Conservation (phyloP, 2,888 invertebrate species). For the Bhutanitis thaidina region DNA sequence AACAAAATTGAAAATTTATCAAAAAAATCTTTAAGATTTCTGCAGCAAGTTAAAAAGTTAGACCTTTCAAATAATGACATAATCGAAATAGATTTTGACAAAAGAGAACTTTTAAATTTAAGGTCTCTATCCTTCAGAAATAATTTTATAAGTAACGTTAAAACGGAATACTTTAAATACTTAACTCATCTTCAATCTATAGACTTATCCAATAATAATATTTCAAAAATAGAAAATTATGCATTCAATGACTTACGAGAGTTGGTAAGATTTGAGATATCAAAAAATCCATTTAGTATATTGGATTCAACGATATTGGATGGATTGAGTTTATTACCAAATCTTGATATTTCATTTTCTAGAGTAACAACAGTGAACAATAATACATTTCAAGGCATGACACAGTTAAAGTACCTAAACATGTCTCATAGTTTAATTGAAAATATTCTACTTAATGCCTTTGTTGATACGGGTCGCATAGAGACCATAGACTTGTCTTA, state of each 20-base stretch:
- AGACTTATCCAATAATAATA: slow-evolving; percentile 53
- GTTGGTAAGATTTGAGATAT: slow-evolving; percentile 46
- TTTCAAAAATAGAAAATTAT: slow-evolving; percentile 39
- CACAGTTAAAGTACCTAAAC: slow-evolving; percentile 43
- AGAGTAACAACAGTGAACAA: slow-evolving; percentile 42
- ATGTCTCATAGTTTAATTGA: slow-evolving; percentile 45
- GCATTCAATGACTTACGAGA: slow-evolving; percentile 41
- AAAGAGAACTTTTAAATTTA: slow-evolving; percentile 41
- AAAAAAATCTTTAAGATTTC: slow-evolving; percentile 38
- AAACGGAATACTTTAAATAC: slow-evolving; percentile 36
- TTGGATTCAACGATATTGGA: slow-evolving; percentile 41
- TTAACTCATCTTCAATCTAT: slow-evolving; percentile 41
- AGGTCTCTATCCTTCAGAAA: slow-evolving; percentile 36
- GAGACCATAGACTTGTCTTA: slow-evolving; percentile 51
- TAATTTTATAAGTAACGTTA: slow-evolving; percentile 44
- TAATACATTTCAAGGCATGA: slow-evolving; percentile 51
- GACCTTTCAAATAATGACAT: slow-evolving; percentile 55
- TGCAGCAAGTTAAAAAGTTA: slow-evolving; percentile 35
- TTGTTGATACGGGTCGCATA: slow-evolving; percentile 41
- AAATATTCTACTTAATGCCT: slow-evolving; percentile 46
- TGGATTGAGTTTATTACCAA: slow-evolving; percentile 45
- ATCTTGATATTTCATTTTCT: slow-evolving; percentile 50
- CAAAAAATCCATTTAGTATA: slow-evolving; percentile 44
- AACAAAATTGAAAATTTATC: slow-evolving; percentile 42
- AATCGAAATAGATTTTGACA: slow-evolving; percentile 42